Base-by-base conservation (phyloP, 2,797 vertebrate genomes). In the Sternotherus odoratus region DNA sequence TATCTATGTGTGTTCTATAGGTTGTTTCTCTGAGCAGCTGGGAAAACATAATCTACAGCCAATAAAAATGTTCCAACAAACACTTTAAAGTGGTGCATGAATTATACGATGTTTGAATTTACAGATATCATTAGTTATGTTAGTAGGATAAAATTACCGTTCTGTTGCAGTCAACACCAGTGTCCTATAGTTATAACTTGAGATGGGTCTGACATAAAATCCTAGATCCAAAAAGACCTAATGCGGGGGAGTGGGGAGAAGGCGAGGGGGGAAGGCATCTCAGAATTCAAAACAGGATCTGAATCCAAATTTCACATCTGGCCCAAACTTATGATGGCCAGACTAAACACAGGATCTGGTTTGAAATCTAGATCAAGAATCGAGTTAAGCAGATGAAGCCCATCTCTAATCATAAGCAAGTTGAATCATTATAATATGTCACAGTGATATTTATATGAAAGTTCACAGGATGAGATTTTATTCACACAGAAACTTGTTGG, bases 41-140 rank as follows among this genome's bases (percentile, higher is more conserved):
- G 91, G 95, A 97, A 97, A 98, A 97, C 90, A 92, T 19, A 88
- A 96, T 94, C 49, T 75, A 80, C 79, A 60, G 51, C 77, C 75
- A 95, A 95, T 85, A 95, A 91, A 91, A 86, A 43, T 57, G 1
- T 88, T 94, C 77, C 82, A 91, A 89, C 86, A 95, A 90, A 94
- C 26, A 60, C 60, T 90, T 79, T 89, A 56, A 77, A 91, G 89
- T 92, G 16, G 82, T 77, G 83, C 92, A 75, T 43, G 46, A 86
- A 92, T 79, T 91, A 80, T 74, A 95, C 91, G 74, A 75, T 12
- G 87, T 88, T 53, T 91, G 83, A 90, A 93, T 95, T 92, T 89
- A 96, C 48, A 94, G 43, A 46, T 85, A 36, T 88, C 80, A 89
- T 92, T 92, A 94, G 74, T 88, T 83, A 77, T 2, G 63, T 28